Evolutionary conservation across 2,113 vertebrate genomes (phyloP), one percentile per base, ranked within the genome.

Genomic region (Psilopogon haemacephalus): DNA sequence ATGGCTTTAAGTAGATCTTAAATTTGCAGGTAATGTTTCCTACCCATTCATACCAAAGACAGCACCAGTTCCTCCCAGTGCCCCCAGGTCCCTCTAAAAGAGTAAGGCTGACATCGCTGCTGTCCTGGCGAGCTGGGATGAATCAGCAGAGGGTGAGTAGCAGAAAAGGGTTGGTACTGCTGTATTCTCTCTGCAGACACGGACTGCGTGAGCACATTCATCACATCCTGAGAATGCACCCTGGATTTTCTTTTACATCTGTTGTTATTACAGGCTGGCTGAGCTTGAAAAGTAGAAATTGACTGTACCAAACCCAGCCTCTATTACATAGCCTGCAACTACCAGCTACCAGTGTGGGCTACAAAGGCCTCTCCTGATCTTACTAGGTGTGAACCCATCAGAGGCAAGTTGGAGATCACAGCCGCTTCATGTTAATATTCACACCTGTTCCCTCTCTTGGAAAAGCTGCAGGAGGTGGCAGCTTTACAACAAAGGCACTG

Each of bases 141-240:
- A 95, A 90, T 95, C 96, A 95, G 92, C 80, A 58, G 69, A 72
- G 62, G 59, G 73, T 68, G 70, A 94, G 46, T 94, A 90, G 90
- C 72, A 94, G 76, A 74, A 69, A 62, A 69, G 91, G 90, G 69
- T 30, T 84, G 86, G 82, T 52, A 55, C 52, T 85, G 78, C 87
- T 42, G 11, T 24, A 16, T 60, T 63, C 35, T 63, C 84, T 94
- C 83, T 88, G 83, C 92, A 94, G 92, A 52, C 26, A 5, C 75
- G 18, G 63, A 67, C 55, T 94, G 54, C 0, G 5, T 50, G 85
- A 93, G 77, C 32, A 58, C 23, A 85, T 95, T 96, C 91, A 59
- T 95, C 93, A 91, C 60, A 56, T 86, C 88, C 85, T 91, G 83
- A 91, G 93, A 95, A 95, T 42, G 90, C 83, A 94, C 69, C 60